These are phyloP conservation scores for Onychorhynchus coronatus DNA, from an alignment of 2,113 vertebrate genomes.

Conservation along the genomic window DNA sequence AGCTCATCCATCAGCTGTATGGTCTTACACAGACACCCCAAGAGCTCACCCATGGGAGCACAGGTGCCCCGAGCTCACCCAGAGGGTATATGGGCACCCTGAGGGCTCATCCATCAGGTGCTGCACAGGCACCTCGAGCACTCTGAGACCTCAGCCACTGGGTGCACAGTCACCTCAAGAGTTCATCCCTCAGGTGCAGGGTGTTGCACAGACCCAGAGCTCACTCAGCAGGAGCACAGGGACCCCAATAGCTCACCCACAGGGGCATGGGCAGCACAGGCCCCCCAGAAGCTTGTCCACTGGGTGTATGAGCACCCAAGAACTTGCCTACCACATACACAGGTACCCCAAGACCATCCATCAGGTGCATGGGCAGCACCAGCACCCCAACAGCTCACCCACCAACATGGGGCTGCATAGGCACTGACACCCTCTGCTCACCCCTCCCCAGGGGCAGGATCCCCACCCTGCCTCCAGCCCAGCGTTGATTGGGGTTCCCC, in stretches of 20 bases:
- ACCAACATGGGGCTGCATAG: rapidly evolving
- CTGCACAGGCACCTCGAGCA: neutral
- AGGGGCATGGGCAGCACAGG: rapidly evolving
- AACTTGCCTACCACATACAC: neutral
- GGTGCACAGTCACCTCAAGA: neutral
- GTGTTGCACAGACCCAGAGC: neutral
- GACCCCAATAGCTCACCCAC: neutral
- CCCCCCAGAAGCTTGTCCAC: neutral
- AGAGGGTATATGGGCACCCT: neutral
- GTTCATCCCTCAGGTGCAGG: neutral
- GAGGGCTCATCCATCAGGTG: rapidly evolving
- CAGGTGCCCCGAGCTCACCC: neutral
- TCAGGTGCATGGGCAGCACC: neutral
- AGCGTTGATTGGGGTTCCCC: rapidly evolving
- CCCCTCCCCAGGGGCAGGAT: rapidly evolving
- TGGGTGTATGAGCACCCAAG: neutral
- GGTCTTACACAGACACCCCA: neutral
- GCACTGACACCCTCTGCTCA: rapidly evolving
- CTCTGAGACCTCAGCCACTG: neutral
- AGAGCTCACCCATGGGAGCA: neutral
- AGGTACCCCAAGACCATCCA: neutral
- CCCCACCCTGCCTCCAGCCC: neutral
- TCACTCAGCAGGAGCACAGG: neutral
- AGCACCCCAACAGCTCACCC: neutral
- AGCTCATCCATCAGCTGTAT: too few relatives aligned